Evolutionary conservation across 2,113 vertebrate genomes (phyloP), one percentile per base, ranked within the genome.

Genomic region (Mola mola): DNA sequence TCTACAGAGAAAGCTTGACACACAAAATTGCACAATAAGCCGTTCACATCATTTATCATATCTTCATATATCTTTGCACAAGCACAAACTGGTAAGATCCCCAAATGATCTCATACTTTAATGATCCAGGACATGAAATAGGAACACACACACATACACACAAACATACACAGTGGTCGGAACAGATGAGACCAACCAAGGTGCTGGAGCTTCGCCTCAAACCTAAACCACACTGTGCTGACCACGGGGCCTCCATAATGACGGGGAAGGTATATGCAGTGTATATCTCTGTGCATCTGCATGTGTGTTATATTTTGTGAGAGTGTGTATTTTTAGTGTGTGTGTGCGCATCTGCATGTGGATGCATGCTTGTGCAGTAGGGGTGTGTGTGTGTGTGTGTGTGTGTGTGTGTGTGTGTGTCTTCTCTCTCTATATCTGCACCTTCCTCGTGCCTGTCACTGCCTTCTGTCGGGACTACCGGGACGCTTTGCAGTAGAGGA

Each of bases 211-310:
- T 15, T 55, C 0, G 59, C 72, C 79, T 76, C 51, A 58, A 60
- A 78, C 82, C 79, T 17, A 53, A 78, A 85, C 84, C 82, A 61
- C 72, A 72, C 17, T 43, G 55, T 44, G 7, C 57, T 83, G 72
- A 83, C 82, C 69, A 58, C 42, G 0, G 13, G 62, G 81, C 70
- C 78, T 74, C 66, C 31, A 62, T 83, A 85, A 76, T 77, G 71
- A 78, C 12, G 79, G 52, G 65, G 52, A 63, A 37, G 29, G 9
- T 11, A 24, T 56, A 46, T 33, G 25, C n/a, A n/a, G 12, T 38
- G 28, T 64, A 21, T 49, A 3, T 43, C 47, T 59, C 38, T 20
- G 38, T 63, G 36, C 43, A n/a, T 52, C 53, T 38, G 36, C 26
- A 34, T 62, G 50, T 52, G 50, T 69, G 63, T 49, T 16, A 16